A percentile compares a stretch with the other conserved stretches of the same genome.
These are phyloP conservation scores for Lucinisca nassula DNA, from an alignment of 2,888 invertebrate species.

Conservation along the genomic window DNA sequence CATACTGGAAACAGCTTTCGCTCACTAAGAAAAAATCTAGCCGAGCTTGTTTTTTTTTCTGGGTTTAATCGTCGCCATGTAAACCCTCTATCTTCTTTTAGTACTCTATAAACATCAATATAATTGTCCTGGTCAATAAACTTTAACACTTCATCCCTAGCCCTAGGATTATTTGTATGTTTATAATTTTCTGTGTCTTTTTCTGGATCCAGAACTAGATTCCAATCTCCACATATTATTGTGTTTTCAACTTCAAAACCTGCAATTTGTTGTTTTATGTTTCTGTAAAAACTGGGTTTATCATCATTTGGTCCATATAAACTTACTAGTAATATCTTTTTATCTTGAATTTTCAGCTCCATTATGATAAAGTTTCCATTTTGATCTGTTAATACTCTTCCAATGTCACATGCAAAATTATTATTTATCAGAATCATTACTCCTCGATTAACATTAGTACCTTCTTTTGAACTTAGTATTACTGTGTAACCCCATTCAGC, in stretches of 20 bases:
- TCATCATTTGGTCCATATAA: background rate
- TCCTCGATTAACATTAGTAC: background rate
- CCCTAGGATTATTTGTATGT: background rate
- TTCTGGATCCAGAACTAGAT: background rate
- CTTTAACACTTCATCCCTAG: background rate
- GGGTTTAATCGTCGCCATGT: background rate
- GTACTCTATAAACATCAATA: background rate
- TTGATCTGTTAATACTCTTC: background rate
- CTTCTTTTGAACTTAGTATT: background rate
- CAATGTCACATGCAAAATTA: background rate
- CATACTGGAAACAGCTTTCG: background rate
- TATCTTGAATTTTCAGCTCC: background rate
- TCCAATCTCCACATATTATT: slow-evolving; percentile 2
- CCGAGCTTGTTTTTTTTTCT: background rate
- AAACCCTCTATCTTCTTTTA: background rate
- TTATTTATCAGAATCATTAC: background rate
- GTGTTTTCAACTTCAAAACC: background rate
- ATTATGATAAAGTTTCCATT: background rate
- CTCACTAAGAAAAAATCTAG: background rate
- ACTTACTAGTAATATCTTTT: background rate
- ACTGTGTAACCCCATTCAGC: background rate
- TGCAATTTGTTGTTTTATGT: background rate
- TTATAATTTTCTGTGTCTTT: background rate
- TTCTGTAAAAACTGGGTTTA: background rate
- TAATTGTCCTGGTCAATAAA: background rate